Conservation (phyloP, 2,113 vertebrate species). For the Oplegnathus fasciatus region DNA sequence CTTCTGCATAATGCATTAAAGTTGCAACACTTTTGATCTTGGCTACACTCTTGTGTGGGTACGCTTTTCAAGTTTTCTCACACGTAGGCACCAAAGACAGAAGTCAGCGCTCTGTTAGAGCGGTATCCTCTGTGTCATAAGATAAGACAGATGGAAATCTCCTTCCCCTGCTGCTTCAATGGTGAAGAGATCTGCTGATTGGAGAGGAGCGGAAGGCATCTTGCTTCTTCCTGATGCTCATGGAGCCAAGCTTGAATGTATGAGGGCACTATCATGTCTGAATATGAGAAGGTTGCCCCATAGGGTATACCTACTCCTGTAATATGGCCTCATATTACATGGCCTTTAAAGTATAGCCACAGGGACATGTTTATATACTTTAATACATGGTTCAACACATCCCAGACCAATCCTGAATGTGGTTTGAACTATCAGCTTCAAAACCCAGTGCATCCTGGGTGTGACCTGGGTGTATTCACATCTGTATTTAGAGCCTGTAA, state of each 20-base stretch:
- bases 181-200: slow-evolving; percentile 21
- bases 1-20: neutral
- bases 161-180: neutral
- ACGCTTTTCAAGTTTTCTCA: neutral
- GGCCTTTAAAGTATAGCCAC: no score
- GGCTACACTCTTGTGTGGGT: neutral
- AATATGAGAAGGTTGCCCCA: neutral
- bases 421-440: neutral
- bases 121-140: neutral
- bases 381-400: neutral
- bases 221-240: neutral
- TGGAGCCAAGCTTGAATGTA: neutral
- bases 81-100: neutral
- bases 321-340: neutral
- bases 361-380: neutral
- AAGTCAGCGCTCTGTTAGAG: neutral
- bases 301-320: neutral
- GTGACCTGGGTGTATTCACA: no score
- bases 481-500: neutral
- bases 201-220: slow-evolving; percentile 10
- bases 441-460: neutral
- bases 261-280: neutral
- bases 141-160: slow-evolving; percentile 43
- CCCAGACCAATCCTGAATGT: neutral
- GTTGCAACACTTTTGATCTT: neutral